Base-by-base conservation (phyloP, 2,888 invertebrate genomes). In the Dioctria linearis region DNA sequence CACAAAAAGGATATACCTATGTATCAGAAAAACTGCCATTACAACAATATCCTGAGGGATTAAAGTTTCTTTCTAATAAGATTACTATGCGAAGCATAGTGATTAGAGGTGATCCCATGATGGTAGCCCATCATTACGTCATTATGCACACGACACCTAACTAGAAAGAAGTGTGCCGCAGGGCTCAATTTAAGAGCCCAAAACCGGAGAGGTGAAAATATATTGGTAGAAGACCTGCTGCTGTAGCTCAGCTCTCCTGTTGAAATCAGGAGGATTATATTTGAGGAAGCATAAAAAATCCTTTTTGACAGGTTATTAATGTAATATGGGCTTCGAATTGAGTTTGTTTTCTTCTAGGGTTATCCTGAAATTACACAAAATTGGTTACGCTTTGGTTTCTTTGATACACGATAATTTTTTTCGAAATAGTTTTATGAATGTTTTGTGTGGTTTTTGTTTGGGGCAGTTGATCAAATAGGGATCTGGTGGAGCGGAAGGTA, bases 361-460 rank as follows among this genome's bases (percentile, higher is more conserved):
- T 76, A 81, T 81, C 81, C 78, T 57, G 80, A 78, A 78, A 82
- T 82, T 80, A 80, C 61, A 73, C 63, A 82, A 82, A 82, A 82
- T 82, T 82, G 73, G 78, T 80, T 78, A 80, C 82, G 82, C 73
- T 80, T 82, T 78, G 80, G 82, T 73, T 66, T 78, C 13, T 25
- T 4, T 59, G 42, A 75, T 59, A 25, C 51, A 51, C 54, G 71
- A 51, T 40, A 40, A 71, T 71, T 40, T 54, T 54, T 54, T 61
- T 3, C 6, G 61, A 40, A 40, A 9, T 65, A 57, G 25, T 65
- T 40, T 25, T 25, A n/a, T 25, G 61, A 3, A 8, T 61, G 61
- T 61, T 61, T 61, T 59, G 75, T 59, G 40, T 43, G 43, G 57
- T 43, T 75, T 9, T 75, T 75, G 42, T 11, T 42, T 25, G 25